Evolutionary conservation across 2,888 invertebrate species (phyloP).

Genomic region (Cecidostiba fungosa): DNA sequence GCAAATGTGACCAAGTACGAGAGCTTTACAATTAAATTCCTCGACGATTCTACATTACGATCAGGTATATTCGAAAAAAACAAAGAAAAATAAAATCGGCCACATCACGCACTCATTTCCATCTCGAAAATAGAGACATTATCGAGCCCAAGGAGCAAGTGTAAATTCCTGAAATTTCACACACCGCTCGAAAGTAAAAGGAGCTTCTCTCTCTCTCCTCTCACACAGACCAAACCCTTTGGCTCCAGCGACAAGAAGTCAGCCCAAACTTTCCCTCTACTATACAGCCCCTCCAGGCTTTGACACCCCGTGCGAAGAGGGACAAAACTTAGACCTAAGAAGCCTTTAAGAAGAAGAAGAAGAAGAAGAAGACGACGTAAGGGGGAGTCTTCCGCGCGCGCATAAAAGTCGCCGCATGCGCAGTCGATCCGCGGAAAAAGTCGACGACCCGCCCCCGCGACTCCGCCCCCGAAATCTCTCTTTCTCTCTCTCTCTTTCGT

Average conservation of each 20-base stretch:
- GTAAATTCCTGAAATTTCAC: slow-evolving; percentile 62
- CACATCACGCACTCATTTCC: not conserved
- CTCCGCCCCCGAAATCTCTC: slow-evolving; percentile 69
- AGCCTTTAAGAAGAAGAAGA: slow-evolving; percentile 78
- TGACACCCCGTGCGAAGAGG: slow-evolving; percentile 64
- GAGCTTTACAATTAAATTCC: not conserved
- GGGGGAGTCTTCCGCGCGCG: slow-evolving; percentile 61
- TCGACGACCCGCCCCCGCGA: slow-evolving; percentile 75
- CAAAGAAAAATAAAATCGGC: not conserved
- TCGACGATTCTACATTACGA: not conserved
- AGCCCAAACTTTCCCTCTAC: not conserved
- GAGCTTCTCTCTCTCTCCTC: slow-evolving; percentile 2
- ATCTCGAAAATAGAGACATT: slow-evolving; percentile 49
- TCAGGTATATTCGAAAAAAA: too few species aligned
- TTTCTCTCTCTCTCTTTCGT: slow-evolving; percentile 71
- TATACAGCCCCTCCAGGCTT: not conserved
- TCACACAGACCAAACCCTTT: slow-evolving; percentile 36
- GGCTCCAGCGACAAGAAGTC: slow-evolving; percentile 13
- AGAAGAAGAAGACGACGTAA: slow-evolving; percentile 41
- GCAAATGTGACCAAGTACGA: not conserved
- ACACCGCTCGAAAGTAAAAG: slow-evolving; percentile 44
- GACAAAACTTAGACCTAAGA: slow-evolving; percentile 79
- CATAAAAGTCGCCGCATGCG: slow-evolving; percentile 79
- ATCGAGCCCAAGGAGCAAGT: slow-evolving; percentile 46
- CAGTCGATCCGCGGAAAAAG: slow-evolving; percentile 74